phyloP scores from a whole-genome alignment of 2,888 invertebrate species.

The Eupithecia pulchellata region DNA sequence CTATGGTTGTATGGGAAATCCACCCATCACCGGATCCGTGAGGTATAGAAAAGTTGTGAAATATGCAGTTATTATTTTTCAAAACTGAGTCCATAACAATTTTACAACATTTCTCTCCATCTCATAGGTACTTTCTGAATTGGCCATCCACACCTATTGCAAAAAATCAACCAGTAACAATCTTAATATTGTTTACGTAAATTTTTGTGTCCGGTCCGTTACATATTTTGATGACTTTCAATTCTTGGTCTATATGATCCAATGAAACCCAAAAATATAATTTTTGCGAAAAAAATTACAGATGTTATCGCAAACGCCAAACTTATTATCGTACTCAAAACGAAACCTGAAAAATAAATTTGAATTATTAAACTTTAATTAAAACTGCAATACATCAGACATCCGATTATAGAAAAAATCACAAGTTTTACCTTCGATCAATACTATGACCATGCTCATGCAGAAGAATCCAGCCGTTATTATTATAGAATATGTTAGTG shows the following conservation, averaged over 20 bases:
- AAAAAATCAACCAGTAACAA: no score
- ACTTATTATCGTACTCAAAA: constrained; percentile 40
- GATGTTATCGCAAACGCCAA: constrained; percentile 30
- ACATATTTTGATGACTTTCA: neutral
- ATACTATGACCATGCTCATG: constrained; percentile 51
- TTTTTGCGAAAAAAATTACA: constrained; percentile 11
- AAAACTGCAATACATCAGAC: neutral
- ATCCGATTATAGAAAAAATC: neutral
- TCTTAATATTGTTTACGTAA: no score
- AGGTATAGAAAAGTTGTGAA: no score
- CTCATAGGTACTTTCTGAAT: no score
- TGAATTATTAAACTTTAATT: neutral
- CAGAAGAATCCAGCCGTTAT: constrained; percentile 50
- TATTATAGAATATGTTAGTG: constrained; percentile 49
- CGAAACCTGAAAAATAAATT: constrained; percentile 48
- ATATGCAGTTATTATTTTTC: no score
- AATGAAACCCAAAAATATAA: constrained; percentile 16
- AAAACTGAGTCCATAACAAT: no score
- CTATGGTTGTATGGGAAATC: no score
- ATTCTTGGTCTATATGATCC: neutral
- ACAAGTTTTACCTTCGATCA: constrained; percentile 63
- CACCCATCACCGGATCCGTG: no score
- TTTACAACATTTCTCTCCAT: no score
- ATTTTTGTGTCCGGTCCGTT: neutral
- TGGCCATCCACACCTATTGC: no score